phyloP scores from a whole-genome alignment of 2,888 invertebrate genomes.

The Athripsodes cinereus region DNA sequence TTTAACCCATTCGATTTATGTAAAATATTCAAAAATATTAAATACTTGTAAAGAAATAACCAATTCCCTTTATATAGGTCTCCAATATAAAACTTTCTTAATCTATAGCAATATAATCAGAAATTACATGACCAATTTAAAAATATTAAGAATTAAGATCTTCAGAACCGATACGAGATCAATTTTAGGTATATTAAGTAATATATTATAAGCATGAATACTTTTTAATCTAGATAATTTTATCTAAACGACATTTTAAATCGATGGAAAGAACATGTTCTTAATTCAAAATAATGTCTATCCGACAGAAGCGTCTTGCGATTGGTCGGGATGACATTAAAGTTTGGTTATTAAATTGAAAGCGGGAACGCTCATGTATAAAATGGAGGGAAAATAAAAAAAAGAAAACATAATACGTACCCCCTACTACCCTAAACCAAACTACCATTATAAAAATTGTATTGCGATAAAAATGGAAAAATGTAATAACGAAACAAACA shows the following conservation, averaged over 20 bases:
- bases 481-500: constrained; percentile 18
- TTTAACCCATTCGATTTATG: too few species aligned
- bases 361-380: constrained; percentile 6
- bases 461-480: constrained; percentile 11
- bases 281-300: not conserved
- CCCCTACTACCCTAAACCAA: not conserved
- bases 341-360: constrained; percentile 13
- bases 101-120: too few species aligned
- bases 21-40: too few species aligned
- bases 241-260: not conserved
- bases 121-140: too few species aligned
- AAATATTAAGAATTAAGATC: too few species aligned
- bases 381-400: constrained; percentile 7
- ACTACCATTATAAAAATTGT: constrained; percentile 18
- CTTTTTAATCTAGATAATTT: not conserved
- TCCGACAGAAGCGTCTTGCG: not conserved
- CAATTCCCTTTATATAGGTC: too few species aligned
- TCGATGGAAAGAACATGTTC: not conserved
- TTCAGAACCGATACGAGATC: too few species aligned
- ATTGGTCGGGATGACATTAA: constrained; percentile 5
- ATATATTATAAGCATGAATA: not conserved
- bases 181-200: too few species aligned
- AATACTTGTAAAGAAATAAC: too few species aligned
- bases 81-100: too few species aligned
- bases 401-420: not conserved